Conservation (phyloP, 2,113 vertebrate genomes). For the Aegithalos caudatus region DNA sequence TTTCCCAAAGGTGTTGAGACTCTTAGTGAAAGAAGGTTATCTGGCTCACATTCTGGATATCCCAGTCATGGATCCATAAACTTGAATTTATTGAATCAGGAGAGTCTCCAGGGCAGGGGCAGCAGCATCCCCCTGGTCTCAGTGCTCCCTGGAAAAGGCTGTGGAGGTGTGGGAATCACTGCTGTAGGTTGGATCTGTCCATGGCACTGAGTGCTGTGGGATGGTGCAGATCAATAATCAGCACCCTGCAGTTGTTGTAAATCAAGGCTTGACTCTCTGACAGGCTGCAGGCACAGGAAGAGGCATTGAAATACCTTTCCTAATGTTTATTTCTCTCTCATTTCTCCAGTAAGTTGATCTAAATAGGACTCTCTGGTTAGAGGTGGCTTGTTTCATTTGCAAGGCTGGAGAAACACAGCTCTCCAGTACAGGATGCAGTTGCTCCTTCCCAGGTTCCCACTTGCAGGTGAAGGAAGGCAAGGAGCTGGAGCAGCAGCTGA, state of each 20-base stretch:
- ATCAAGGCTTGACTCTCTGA: background rate
- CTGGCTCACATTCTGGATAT: background rate
- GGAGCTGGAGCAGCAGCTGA: background rate
- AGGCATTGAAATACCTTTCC: background rate
- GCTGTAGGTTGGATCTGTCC: background rate
- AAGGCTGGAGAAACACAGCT: background rate
- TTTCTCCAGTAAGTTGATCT: background rate
- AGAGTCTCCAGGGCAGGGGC: background rate
- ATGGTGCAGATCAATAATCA: conserved; percentile 29
- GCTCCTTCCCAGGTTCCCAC: background rate
- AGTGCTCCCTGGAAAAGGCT: background rate
- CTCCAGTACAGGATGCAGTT: accelerated
- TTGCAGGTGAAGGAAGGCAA: background rate
- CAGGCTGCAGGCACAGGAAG: background rate
- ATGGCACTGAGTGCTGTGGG: background rate
- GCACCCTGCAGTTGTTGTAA: background rate
- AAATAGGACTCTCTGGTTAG: background rate
- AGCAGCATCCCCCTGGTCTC: background rate
- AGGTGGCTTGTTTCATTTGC: background rate
- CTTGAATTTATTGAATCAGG: background rate
- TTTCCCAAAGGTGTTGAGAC: background rate
- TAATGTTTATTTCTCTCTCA: background rate
- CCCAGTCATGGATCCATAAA: background rate
- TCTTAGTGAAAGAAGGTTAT: background rate
- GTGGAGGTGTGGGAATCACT: conserved; percentile 1